Percentiles rank a stretch among this genome's conserved stretches.
These are phyloP conservation scores for Mus spicilegus DNA, from an alignment of 2,113 vertebrate species.

Conservation along the genomic window DNA sequence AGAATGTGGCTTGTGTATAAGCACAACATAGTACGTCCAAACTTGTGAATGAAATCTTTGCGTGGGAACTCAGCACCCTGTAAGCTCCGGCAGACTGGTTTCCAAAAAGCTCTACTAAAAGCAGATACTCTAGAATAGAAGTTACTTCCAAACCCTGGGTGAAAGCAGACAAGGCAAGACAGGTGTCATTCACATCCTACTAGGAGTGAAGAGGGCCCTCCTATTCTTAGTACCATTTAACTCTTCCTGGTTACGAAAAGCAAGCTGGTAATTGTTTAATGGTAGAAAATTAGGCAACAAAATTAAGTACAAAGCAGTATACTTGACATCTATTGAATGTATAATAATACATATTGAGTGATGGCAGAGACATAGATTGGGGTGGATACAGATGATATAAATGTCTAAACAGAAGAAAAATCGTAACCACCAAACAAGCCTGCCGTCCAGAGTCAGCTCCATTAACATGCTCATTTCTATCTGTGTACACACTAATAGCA, in stretches of 20 bases:
- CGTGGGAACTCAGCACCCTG: neutral
- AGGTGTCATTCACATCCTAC: neutral
- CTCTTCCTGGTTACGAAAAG: neutral
- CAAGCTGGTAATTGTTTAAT: neutral
- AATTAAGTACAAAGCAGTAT: slow-evolving; percentile 12
- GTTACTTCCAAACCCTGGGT: neutral
- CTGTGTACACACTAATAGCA: neutral
- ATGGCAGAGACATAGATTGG: neutral
- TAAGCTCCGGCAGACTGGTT: neutral
- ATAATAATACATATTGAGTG: neutral
- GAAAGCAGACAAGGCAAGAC: neutral
- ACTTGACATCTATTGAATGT: neutral
- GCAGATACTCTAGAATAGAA: neutral
- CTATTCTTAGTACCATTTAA: neutral
- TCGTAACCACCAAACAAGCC: neutral
- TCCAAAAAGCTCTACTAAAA: neutral
- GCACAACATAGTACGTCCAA: neutral
- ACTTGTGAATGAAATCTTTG: slow-evolving; percentile 3
- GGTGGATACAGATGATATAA: neutral
- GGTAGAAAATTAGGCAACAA: neutral
- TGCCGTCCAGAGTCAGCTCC: neutral
- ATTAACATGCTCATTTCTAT: neutral
- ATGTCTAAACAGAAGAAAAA: neutral
- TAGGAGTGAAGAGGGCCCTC: neutral
- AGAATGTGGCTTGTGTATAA: neutral